A percentile compares a stretch with the other conserved stretches of the same genome.
These are phyloP conservation scores for Drosophila obscura DNA, from an alignment of 1,140 invertebrate species.

Conservation along the genomic window DNA sequence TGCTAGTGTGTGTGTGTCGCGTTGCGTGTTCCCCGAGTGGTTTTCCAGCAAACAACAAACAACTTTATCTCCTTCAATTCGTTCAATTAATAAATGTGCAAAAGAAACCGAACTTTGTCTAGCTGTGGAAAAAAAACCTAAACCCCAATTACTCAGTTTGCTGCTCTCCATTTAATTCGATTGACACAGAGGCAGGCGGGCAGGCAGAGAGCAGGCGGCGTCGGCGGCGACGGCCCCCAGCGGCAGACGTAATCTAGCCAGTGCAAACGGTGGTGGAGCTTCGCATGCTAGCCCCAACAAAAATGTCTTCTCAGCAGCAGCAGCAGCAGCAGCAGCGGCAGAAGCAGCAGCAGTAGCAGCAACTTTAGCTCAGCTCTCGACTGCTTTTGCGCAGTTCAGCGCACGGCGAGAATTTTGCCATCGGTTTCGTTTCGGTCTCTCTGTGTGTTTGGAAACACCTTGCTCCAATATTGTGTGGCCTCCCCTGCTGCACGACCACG, in stretches of 20 bases:
- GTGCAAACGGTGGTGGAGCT: constrained; percentile 66
- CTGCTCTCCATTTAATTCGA: constrained; percentile 68
- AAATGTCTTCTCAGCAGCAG: constrained; percentile 22
- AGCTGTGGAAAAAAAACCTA: constrained; percentile 77
- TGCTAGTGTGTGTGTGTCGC: constrained; percentile 22
- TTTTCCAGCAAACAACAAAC: neutral
- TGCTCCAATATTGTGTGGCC: constrained; percentile 73
- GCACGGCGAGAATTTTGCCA: constrained; percentile 22
- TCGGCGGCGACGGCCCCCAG: constrained; percentile 34
- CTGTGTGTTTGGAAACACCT: constrained; percentile 78
- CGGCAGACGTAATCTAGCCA: constrained; percentile 61
- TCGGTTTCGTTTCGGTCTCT: constrained; percentile 47
- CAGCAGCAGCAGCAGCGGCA: constrained; percentile 22
- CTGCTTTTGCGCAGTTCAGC: constrained; percentile 69
- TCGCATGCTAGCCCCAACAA: constrained; percentile 22
- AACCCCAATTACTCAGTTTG: constrained; percentile 77
- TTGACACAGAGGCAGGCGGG: constrained; percentile 50
- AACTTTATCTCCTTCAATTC: constrained; percentile 22
- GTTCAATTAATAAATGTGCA: constrained; percentile 59
- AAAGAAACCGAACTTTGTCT: constrained; percentile 62
- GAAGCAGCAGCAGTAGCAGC: constrained; percentile 20
- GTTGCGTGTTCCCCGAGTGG: constrained; percentile 14
- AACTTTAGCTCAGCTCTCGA: constrained; percentile 46
- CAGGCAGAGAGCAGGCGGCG: constrained; percentile 25
- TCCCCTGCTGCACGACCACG: constrained; percentile 19